phyloP scores from a whole-genome alignment of 2,797 vertebrate species.

The Phoeniculus purpureus region DNA sequence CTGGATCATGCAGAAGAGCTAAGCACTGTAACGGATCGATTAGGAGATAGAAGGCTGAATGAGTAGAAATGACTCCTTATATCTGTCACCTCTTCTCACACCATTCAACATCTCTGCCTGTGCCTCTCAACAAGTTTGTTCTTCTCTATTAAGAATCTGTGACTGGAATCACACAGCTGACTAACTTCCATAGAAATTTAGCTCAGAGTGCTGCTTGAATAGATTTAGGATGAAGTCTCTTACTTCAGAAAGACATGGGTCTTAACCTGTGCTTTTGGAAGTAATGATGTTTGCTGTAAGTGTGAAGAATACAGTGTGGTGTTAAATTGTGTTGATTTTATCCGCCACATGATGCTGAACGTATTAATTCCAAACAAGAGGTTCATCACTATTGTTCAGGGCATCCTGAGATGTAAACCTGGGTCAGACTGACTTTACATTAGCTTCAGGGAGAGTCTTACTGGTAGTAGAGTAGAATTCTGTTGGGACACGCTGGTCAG shows the following conservation, averaged over 20 bases:
- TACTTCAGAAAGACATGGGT: neutral
- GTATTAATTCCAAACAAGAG: neutral
- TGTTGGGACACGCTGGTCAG: neutral
- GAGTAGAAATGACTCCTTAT: neutral
- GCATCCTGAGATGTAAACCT: neutral
- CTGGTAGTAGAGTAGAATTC: neutral
- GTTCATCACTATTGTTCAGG: neutral
- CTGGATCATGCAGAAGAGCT: neutral
- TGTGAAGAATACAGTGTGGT: neutral
- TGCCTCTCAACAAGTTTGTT: neutral
- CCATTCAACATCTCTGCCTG: neutral
- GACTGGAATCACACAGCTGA: constrained; percentile 23
- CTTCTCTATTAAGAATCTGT: constrained; percentile 11
- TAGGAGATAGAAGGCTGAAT: constrained; percentile 8
- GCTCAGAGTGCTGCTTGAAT: constrained; percentile 32
- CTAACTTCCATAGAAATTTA: constrained; percentile 39
- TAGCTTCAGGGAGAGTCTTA: neutral
- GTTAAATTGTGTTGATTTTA: neutral
- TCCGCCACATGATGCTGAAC: neutral
- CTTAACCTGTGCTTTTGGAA: constrained; percentile 15
- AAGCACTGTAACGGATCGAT: neutral
- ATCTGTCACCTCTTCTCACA: neutral
- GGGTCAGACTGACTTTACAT: neutral
- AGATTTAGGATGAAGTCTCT: constrained; percentile 41
- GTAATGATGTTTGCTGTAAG: constrained; percentile 8